These are phyloP conservation scores for Coenonympha glycerion DNA, from an alignment of 2,888 invertebrate genomes.

Conservation along the genomic window DNA sequence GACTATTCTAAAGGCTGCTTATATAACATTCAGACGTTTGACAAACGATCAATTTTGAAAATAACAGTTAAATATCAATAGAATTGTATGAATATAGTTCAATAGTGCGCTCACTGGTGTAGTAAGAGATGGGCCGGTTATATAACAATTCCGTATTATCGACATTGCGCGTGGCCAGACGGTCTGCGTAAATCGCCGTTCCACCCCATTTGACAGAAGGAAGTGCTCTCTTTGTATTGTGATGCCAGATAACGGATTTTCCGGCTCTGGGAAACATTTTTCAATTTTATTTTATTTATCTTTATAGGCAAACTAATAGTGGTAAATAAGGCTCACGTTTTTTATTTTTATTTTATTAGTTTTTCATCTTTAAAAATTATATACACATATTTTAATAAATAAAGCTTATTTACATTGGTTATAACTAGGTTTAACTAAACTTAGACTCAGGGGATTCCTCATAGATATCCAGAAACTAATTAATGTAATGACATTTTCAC, in stretches of 20 bases:
- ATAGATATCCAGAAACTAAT: too few relatives aligned
- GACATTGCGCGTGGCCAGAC: conserved; percentile 38
- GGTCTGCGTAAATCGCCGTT: conserved; percentile 23
- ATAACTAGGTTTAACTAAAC: conserved; percentile 22
- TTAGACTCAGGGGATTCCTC: conserved; percentile 25
- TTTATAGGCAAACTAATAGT: too few relatives aligned
- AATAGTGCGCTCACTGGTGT: conserved; percentile 17
- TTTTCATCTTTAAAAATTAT: background rate
- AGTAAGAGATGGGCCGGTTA: conserved; percentile 43
- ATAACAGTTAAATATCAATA: conserved; percentile 18
- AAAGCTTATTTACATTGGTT: conserved; percentile 25
- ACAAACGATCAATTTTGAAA: conserved; percentile 11
- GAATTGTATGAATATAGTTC: conserved; percentile 15
- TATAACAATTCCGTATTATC: conserved; percentile 45
- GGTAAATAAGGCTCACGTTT: background rate
- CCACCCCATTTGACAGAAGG: conserved; percentile 22
- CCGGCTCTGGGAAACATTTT: background rate
- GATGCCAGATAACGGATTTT: conserved; percentile 1
- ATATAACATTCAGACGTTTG: background rate
- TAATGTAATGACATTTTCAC: too few relatives aligned
- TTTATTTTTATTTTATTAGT: background rate
- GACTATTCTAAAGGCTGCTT: background rate
- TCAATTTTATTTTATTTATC: background rate
- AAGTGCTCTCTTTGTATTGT: conserved; percentile 15
- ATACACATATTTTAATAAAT: background rate